Conservation (phyloP, 2,797 vertebrate species). For the Phoebastria nigripes region DNA sequence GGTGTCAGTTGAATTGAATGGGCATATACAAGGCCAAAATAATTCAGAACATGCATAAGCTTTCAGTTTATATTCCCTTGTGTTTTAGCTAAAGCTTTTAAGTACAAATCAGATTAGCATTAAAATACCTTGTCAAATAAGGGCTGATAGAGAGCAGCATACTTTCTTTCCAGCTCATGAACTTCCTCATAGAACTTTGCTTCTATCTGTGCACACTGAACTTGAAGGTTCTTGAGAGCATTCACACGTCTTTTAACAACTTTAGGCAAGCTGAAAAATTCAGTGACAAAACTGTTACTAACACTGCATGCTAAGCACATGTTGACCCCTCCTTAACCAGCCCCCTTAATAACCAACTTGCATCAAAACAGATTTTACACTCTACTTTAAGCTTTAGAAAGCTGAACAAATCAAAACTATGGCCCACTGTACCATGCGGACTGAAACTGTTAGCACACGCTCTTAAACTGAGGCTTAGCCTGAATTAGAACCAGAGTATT, state of each 20-base stretch:
- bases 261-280: conserved; percentile 89
- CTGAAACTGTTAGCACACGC: background rate
- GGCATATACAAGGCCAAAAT: background rate
- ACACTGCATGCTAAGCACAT: background rate
- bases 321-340: background rate
- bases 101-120: background rate
- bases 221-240: conserved; percentile 98
- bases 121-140: conserved; percentile 93
- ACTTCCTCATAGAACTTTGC: conserved; percentile 99
- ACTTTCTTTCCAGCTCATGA: conserved; percentile 97
- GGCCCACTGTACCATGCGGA: background rate
- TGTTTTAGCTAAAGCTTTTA: background rate
- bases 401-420: background rate
- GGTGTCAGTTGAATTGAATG: background rate
- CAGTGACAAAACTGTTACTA: conserved; percentile 19
- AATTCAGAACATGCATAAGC: background rate
- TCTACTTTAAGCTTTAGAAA: background rate
- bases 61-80: background rate
- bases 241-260: conserved; percentile 98
- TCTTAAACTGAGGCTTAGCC: background rate
- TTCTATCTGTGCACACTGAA: conserved; percentile 97
- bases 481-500: background rate
- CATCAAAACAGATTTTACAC: background rate
- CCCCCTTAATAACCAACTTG: background rate
- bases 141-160: conserved; percentile 95